Base-by-base conservation (phyloP, 2,888 invertebrate species). In the Incurvaria masculella region DNA sequence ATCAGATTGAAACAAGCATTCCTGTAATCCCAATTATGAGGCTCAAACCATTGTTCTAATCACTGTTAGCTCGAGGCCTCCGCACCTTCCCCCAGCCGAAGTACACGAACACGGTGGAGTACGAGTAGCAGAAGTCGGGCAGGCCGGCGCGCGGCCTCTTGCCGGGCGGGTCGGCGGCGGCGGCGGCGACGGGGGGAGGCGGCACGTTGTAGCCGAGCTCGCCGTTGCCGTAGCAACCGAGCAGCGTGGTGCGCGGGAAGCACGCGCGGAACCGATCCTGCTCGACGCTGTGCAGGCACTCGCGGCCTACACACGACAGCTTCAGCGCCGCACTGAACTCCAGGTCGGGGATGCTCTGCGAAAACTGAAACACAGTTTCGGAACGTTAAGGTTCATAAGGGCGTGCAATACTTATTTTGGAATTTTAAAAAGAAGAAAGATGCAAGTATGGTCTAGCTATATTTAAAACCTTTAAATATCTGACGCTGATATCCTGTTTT, bases 191-290 rank as follows among this genome's bases (percentile, higher is more conserved):
- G 0, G 55, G 45, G 0, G 48, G 48, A 0, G 57, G 53, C 0
- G 76, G 74, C 43, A 66, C 62, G 54, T 74, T 68, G 40, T 70
- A 45, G 0, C 79, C 79, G 1, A 79, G 53, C 56, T 79, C 79
- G 1, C 78, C 78, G 50, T 76, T 75, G 2, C 79, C 79, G 54
- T 69, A 78, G 57, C 73, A 73, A 38, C 79, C 79, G 16, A 68
- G 56, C 2, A 76, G 51, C 3, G 65, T 63, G 0, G 75, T 78
- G 44, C 59, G 53, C 0, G 79, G 79, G 55, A 79, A 79, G 8
- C 61, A 66, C 0, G 61, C 57, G 0, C 74, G 63, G 55, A 79
- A 75, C 43, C 59, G 61, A 11, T 69, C 64, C 50, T 73, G 71
- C 51, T 79, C 79, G 0, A 64, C 46, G 2, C 66, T 63, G 51